A percentile compares a stretch with the other conserved stretches of the same genome.
phyloP scores from a whole-genome alignment of 2,797 vertebrate species.

The Characodon lateralis region DNA sequence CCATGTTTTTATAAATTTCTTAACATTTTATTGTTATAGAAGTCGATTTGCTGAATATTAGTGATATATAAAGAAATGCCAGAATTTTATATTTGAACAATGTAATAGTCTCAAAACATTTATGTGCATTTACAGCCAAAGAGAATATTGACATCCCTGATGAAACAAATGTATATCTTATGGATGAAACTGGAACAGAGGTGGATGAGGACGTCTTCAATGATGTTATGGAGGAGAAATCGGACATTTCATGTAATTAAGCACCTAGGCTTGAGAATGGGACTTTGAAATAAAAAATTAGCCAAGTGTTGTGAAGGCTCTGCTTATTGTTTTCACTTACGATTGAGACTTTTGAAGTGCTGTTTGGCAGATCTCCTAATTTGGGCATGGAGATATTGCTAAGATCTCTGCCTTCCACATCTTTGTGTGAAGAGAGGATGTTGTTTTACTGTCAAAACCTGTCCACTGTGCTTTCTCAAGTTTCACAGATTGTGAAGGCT shows the following conservation, averaged over 20 bases:
- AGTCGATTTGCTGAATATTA: neutral
- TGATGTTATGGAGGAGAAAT: conserved; percentile 7
- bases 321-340: no score
- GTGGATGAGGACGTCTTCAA: neutral
- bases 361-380: no score
- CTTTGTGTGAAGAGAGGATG: no score
- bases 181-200: conserved; percentile 4
- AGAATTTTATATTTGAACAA: neutral
- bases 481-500: no score
- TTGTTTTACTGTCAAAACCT: no score
- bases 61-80: neutral
- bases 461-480: no score
- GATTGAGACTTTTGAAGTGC: no score
- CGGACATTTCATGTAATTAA: neutral
- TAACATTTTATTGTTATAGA: neutral
- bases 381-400: no score
- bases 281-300: no score
- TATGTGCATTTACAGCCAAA: neutral
- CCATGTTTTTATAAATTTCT: neutral
- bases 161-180: neutral
- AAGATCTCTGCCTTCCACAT: no score
- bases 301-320: no score
- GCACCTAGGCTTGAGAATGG: no score
- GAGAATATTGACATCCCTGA: neutral
- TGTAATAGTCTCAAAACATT: neutral